Percentiles rank a stretch among this genome's conserved stretches.
Conservation (phyloP, 1,140 invertebrate species). For the Diorhabda sublineata region DNA sequence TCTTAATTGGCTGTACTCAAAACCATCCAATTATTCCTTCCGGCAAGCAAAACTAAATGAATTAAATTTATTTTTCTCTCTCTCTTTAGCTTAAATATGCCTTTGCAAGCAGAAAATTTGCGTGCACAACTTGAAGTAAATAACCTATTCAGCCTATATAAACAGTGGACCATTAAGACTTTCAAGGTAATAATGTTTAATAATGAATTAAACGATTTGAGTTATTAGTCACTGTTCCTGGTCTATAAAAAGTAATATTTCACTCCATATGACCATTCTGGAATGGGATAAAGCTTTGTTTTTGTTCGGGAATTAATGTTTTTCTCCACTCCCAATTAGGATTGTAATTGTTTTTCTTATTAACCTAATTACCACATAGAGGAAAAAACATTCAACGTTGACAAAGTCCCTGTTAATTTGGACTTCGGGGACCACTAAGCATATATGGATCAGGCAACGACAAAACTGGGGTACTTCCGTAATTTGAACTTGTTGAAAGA, state of each 20-base stretch:
- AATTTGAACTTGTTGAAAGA: too few species aligned
- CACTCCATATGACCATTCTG: too few species aligned
- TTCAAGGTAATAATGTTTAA: background rate
- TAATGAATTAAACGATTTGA: too few species aligned
- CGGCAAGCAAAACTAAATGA: background rate
- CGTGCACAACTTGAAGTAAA: background rate
- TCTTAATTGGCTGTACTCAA: background rate
- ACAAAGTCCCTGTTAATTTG: background rate
- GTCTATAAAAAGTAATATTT: too few species aligned
- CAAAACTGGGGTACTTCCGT: too few species aligned
- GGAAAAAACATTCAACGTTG: background rate
- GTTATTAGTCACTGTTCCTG: too few species aligned
- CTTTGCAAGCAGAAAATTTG: slow-evolving; percentile 2
- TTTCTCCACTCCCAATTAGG: background rate
- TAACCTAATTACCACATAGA: background rate
- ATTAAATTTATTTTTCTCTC: background rate
- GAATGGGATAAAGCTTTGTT: too few species aligned
- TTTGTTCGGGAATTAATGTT: too few species aligned
- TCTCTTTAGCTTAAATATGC: background rate
- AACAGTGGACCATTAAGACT: background rate
- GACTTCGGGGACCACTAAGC: slow-evolving; percentile 1
- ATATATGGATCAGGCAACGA: background rate
- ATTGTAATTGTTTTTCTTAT: background rate
- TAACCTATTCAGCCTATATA: slow-evolving; percentile 2
- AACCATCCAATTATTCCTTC: slow-evolving; percentile 1